phyloP scores from a whole-genome alignment of 2,797 vertebrate genomes.

The Xiphorhynchus erythropygius region DNA sequence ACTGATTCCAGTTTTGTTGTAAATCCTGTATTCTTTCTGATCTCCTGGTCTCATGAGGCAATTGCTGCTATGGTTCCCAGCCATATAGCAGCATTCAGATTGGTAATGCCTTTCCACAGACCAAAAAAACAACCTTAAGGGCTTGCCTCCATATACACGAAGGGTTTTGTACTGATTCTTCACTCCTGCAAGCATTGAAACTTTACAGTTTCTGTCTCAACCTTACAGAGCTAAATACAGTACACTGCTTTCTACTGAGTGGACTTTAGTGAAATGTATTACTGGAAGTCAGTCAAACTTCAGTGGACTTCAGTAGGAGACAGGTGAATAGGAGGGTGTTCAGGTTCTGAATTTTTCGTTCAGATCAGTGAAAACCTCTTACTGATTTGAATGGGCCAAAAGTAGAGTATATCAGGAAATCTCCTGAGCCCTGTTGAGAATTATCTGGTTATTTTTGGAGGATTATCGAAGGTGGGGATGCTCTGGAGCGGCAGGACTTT shows the following conservation, averaged over 20 bases:
- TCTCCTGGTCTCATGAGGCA: not conserved
- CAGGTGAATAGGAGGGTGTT: not conserved
- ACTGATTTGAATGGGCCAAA: not conserved
- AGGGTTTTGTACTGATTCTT: not conserved
- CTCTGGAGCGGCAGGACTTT: not conserved
- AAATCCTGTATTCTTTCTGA: not conserved
- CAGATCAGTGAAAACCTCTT: not conserved
- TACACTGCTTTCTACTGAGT: not conserved
- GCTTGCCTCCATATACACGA: rapidly evolving
- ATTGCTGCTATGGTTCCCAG: not conserved
- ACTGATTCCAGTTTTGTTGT: not conserved
- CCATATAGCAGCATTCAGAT: not conserved
- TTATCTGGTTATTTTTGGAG: not conserved
- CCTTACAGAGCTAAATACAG: not conserved
- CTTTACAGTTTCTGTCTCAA: not conserved
- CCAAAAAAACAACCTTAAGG: not conserved
- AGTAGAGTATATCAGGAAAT: not conserved
- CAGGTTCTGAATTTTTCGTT: not conserved
- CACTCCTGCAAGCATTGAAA: not conserved
- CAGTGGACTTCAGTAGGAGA: not conserved
- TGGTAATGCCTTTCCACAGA: not conserved
- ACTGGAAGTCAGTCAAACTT: not conserved
- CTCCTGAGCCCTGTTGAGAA: not conserved
- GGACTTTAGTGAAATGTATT: not conserved
- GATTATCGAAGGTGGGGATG: not conserved